A percentile compares a stretch with the other conserved stretches of the same genome.
Evolutionary conservation across 2,797 vertebrate genomes (phyloP).

Genomic region (Siniperca undulata): DNA sequence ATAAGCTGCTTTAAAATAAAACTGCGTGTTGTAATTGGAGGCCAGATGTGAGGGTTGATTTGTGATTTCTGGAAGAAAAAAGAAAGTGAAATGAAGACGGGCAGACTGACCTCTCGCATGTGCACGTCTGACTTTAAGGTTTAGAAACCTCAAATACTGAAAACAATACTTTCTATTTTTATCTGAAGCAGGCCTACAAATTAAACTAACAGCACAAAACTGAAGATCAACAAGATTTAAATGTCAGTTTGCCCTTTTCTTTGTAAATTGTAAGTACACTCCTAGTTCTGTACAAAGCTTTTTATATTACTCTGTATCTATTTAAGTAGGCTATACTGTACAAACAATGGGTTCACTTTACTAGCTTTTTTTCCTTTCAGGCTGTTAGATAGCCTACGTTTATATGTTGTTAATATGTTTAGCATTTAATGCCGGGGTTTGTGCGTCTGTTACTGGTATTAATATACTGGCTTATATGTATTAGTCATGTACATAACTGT

Average conservation of each 20-base stretch:
- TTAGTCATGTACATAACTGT: too few species aligned
- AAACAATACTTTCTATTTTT: neutral
- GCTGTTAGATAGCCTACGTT: too few species aligned
- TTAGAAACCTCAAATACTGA: too few species aligned
- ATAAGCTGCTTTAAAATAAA: conserved; percentile 70
- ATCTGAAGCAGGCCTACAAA: neutral
- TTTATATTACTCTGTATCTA: neutral
- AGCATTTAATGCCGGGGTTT: neutral
- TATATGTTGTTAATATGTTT: neutral
- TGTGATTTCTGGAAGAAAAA: conserved; percentile 32
- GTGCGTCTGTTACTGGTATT: too few species aligned
- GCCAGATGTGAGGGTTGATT: conserved; percentile 33
- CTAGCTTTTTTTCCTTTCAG: neutral
- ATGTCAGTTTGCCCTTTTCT: neutral
- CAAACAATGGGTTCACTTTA: neutral
- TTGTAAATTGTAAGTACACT: neutral
- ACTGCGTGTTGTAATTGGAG: conserved; percentile 48
- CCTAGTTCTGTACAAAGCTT: neutral
- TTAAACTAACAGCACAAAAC: neutral
- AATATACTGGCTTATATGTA: too few species aligned
- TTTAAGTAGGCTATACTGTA: too few species aligned
- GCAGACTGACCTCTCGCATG: neutral
- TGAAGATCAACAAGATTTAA: neutral
- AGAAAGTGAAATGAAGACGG: neutral
- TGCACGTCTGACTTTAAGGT: neutral